Evolutionary conservation across 2,888 invertebrate species (phyloP).

Genomic region (Thymelicus sylvestris): DNA sequence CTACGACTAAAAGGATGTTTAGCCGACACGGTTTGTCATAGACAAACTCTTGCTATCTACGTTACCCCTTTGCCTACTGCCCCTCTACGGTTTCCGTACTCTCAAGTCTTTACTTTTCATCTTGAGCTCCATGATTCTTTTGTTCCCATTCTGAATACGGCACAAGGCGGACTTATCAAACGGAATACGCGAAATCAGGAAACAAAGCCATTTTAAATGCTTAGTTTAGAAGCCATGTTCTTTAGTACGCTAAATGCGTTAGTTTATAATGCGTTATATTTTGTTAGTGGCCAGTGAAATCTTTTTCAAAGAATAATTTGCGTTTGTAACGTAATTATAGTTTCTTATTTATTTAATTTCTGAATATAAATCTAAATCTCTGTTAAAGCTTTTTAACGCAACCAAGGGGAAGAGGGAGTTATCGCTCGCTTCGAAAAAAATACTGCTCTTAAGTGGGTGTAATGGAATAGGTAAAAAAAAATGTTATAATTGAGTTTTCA

Average conservation of each 20-base stretch:
- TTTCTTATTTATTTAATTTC: no score
- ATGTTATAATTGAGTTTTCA: no score
- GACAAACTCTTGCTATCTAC: slow-evolving; percentile 8
- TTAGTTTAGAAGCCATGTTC: neutral
- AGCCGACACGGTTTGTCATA: neutral
- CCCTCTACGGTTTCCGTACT: slow-evolving; percentile 11
- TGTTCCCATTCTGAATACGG: slow-evolving; percentile 16
- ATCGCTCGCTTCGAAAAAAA: no score
- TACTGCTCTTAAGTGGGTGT: no score
- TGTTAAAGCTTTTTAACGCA: no score
- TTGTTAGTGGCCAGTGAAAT: no score
- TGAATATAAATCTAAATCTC: no score
- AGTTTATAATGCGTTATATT: neutral
- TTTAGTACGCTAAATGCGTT: neutral
- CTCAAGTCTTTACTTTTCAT: slow-evolving; percentile 33
- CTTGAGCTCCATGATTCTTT: slow-evolving; percentile 23
- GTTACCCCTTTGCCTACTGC: slow-evolving; percentile 26
- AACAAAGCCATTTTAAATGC: neutral
- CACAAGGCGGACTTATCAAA: slow-evolving; percentile 22
- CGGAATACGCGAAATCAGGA: slow-evolving; percentile 26
- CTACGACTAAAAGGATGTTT: neutral
- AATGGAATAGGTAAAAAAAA: no score
- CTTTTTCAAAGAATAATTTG: no score
- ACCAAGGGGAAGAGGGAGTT: no score
- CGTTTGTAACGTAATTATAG: no score